phyloP scores from a whole-genome alignment of 1,140 invertebrate genomes.

The Frieseomelitta varia region DNA sequence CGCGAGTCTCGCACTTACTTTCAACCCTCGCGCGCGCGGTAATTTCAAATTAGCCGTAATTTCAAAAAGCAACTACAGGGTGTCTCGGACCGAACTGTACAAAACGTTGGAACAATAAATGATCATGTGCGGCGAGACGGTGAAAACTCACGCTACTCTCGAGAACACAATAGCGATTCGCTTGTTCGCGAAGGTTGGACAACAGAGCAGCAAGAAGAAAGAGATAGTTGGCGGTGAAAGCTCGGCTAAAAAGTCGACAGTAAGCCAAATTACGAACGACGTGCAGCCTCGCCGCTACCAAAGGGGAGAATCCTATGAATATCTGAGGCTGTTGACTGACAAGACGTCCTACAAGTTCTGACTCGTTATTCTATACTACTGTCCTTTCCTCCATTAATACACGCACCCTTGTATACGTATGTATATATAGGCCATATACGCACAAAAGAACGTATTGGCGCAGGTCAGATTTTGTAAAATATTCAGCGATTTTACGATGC shows the following conservation, averaged over 20 bases:
- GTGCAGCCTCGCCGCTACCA: slow-evolving; percentile 10
- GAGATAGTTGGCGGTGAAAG: neutral
- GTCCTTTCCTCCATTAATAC: neutral
- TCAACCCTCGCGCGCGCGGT: neutral
- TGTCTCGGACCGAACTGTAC: no score
- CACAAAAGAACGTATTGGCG: no score
- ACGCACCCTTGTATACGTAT: no score
- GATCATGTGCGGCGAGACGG: no score
- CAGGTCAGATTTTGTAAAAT: no score
- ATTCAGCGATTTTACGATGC: no score
- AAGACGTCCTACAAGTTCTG: slow-evolving; percentile 47
- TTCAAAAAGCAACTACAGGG: no score
- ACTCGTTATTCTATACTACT: slow-evolving; percentile 6
- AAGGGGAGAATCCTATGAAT: slow-evolving; percentile 42
- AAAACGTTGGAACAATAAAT: no score
- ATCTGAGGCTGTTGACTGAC: slow-evolving; percentile 45
- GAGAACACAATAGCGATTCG: neutral
- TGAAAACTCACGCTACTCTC: neutral
- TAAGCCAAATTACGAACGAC: slow-evolving; percentile 33
- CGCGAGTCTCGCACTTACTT: neutral
- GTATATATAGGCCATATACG: no score
- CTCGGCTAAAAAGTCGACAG: neutral
- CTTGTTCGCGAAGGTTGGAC: neutral
- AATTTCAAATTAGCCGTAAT: no score
- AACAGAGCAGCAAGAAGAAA: neutral